A percentile compares a stretch with the other conserved stretches of the same genome.
Evolutionary conservation across 2,888 invertebrate species (phyloP).

Genomic region (Thymelicus lineola): DNA sequence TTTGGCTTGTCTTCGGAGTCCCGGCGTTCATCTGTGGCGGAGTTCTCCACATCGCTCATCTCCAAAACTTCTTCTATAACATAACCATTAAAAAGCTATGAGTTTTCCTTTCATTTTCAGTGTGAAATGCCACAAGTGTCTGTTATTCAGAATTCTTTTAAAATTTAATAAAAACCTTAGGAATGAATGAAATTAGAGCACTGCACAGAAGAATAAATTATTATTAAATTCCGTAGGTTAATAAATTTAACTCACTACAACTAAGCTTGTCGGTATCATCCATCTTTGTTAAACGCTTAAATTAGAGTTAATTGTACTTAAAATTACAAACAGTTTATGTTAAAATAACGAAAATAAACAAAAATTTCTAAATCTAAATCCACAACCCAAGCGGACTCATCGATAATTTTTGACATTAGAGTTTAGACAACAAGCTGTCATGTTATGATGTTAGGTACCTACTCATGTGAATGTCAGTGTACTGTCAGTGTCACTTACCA

Average conservation of each 20-base stretch:
- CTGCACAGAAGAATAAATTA: neutral
- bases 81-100: neutral
- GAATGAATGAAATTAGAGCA: neutral
- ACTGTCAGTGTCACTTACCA: too few relatives aligned
- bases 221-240: neutral
- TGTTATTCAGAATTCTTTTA: too few relatives aligned
- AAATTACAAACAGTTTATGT: constrained; percentile 3
- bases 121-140: neutral
- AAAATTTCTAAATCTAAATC: neutral
- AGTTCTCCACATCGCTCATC: constrained; percentile 76
- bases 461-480: too few relatives aligned
- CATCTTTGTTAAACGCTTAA: constrained; percentile 48
- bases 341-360: neutral
- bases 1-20: constrained; percentile 71
- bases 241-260: constrained; percentile 67
- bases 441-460: too few relatives aligned
- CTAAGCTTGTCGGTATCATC: constrained; percentile 75
- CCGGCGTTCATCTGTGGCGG: constrained; percentile 70
- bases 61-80: constrained; percentile 70
- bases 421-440: too few relatives aligned
- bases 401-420: neutral
- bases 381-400: neutral
- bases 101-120: neutral
- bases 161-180: neutral
- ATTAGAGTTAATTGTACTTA: neutral